Evolutionary conservation across 2,888 invertebrate genomes (phyloP), one percentile per base, ranked within the genome.

Genomic region (Pyrrhopygopsis socrates): DNA sequence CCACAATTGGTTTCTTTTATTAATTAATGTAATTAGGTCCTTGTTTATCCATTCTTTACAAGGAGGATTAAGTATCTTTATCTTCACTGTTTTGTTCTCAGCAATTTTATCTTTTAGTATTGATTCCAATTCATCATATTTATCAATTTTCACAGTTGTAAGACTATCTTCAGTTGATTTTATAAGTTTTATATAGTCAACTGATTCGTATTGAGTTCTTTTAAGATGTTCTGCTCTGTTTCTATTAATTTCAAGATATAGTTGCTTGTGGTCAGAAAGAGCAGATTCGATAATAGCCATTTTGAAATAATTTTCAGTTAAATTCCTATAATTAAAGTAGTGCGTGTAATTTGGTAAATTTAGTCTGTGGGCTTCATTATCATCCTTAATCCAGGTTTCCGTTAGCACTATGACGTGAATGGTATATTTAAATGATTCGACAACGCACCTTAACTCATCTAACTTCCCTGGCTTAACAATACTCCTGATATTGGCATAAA

Each of bases 31-130:
- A 15, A 89, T 76, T 13, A 91, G 74, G 1, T 76, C 81, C 50
- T 83, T 87, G 22, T 88, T 85, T 67, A 91, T 89, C 91, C 91
- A 89, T 20, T 87, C 89, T 15, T 75, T 45, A 27, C 50, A 63
- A 20, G 89, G 89, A 20, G 63, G 58, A 22, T 91, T 87, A 1
- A 79, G 30, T 54, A 67, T 68, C 18, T 68, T 78, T 8, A 20
- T 50, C 13, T 54, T 67, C 3, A 6, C 27, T 24, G 24, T 68
- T 67, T 58, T 78, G 15, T 58, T 78, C 9, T 73, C n/a, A 13
- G 29, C 22, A n/a, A 73, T 73, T 20, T n/a, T 2, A 54, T 29
- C 2, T n/a, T 30, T 11, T 8, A 73, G 22, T 71, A 18, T 18
- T 5, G 27, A 6, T 71, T 71, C 71, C 27, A 71, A 71, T 29